Base-by-base conservation (phyloP, 2,113 vertebrate species). In the Myodes glareolus region DNA sequence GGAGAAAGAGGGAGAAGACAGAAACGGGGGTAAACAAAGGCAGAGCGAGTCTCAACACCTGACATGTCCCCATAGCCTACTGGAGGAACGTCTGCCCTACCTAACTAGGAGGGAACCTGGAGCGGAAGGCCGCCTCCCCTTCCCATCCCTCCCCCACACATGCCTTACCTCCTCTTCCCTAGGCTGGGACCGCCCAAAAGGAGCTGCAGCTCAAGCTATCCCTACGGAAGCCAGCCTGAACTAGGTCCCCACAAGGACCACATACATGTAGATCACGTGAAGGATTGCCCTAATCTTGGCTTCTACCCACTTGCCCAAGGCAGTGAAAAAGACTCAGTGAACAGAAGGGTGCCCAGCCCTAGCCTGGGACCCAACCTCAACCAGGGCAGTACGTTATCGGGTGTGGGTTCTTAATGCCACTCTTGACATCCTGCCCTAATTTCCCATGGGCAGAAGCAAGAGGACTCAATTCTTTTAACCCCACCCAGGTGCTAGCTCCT, bases 361-460 rank as follows among this genome's bases (percentile, higher is more conserved):
- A 75, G 39, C 45, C 2, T 23, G 5, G 70, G 1, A 13, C 19
- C 47, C 0, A 0, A 73, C 55, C 65, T 45, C 6, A 21, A 23
- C 47, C 29, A 29, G 1, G 47, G 36, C 36, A 25, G 50, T 16
- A 7, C 12, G 1, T 5, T 9, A 21, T 55, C 58, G 77, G 58
- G 42, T 7, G 4, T 3, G 52, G 42, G 42, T 10, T 68, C 70
- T 77, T 1, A 0, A 23, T 50, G 4, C 88, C 8, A 2, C 47
- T 45, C 86, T 39, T 5, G 7, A 16, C 11, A 0, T 9, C 4
- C 23, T 13, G 4, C n/a, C 72, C 72, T n/a, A n/a, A 21, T 11
- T 63, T n/a, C 61, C 42, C 11, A 8, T 0, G 16, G 29, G 8
- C 1, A 2, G 42, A 65, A 42, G 3, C 13, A 10, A 8, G 16